A percentile compares a stretch with the other conserved stretches of the same genome.
Evolutionary conservation across 2,888 invertebrate species (phyloP).

Genomic region (Metopia argyrocephala): DNA sequence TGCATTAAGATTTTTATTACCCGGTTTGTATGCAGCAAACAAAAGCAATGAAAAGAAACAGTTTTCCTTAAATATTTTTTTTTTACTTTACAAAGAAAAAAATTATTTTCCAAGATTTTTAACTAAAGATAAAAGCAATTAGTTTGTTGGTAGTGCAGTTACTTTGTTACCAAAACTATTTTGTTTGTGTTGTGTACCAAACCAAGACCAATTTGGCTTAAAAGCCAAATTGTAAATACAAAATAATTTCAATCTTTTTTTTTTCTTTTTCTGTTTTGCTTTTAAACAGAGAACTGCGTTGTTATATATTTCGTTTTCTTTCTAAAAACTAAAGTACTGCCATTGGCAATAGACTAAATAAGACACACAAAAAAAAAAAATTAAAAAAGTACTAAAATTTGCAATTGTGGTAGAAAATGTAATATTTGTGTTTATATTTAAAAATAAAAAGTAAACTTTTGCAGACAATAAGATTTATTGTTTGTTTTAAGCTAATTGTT

Average conservation of each 20-base stretch:
- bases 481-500: slow-evolving; percentile 59
- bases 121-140: slow-evolving; percentile 57
- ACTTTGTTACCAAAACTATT: slow-evolving; percentile 14
- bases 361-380: background rate
- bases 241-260: slow-evolving; percentile 11
- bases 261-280: too few relatives aligned
- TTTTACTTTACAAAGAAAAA: slow-evolving; percentile 32
- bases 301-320: slow-evolving; percentile 49
- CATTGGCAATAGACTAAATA: slow-evolving; percentile 32
- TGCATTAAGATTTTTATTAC: slow-evolving; percentile 22
- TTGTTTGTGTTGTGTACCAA: background rate
- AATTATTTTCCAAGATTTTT: slow-evolving; percentile 58
- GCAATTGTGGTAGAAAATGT: slow-evolving; percentile 29
- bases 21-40: background rate
- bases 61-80: slow-evolving; percentile 2
- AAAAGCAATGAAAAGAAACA: slow-evolving; percentile 11
- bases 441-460: background rate
- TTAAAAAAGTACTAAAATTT: slow-evolving; percentile 20
- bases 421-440: slow-evolving; percentile 9
- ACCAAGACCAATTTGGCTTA: background rate
- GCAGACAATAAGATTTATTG: slow-evolving; percentile 56
- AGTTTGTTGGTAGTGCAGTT: slow-evolving; percentile 46
- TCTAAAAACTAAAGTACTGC: slow-evolving; percentile 30
- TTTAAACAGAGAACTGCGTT: slow-evolving; percentile 29
- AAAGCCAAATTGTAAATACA: too few relatives aligned